Conservation (phyloP, 2,113 vertebrate species). For the Noctilio leporinus region DNA sequence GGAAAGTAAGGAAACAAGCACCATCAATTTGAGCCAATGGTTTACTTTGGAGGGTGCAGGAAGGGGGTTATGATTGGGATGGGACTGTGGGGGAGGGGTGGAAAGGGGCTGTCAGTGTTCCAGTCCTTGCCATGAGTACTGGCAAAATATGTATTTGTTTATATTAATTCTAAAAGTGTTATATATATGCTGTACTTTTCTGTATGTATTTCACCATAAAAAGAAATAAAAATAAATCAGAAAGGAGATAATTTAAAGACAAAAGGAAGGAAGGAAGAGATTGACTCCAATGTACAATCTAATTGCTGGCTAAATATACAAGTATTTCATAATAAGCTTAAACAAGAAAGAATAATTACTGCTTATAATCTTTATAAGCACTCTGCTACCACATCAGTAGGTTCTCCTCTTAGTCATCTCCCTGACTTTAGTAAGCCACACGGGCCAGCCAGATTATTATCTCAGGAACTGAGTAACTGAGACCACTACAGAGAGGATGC, state of each 20-base stretch:
- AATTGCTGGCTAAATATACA: background rate
- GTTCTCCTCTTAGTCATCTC: background rate
- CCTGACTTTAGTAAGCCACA: background rate
- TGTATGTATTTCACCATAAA: background rate
- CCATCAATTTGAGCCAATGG: background rate
- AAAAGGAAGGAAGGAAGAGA: background rate
- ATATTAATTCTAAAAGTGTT: background rate
- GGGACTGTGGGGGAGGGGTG: rapidly evolving
- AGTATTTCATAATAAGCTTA: background rate
- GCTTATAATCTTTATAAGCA: background rate
- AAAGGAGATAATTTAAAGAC: background rate
- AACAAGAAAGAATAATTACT: background rate
- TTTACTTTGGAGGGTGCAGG: background rate
- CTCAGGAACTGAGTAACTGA: background rate
- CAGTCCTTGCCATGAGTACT: background rate
- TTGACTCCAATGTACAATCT: background rate
- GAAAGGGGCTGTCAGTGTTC: background rate
- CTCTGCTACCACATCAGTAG: background rate
- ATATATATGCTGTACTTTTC: background rate
- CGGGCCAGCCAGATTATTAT: background rate
- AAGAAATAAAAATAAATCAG: background rate
- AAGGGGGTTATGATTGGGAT: background rate
- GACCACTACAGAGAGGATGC: background rate
- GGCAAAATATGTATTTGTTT: background rate
- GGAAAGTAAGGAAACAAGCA: background rate